Conservation (phyloP, 1,140 invertebrate genomes). For the Planococcus citri region DNA sequence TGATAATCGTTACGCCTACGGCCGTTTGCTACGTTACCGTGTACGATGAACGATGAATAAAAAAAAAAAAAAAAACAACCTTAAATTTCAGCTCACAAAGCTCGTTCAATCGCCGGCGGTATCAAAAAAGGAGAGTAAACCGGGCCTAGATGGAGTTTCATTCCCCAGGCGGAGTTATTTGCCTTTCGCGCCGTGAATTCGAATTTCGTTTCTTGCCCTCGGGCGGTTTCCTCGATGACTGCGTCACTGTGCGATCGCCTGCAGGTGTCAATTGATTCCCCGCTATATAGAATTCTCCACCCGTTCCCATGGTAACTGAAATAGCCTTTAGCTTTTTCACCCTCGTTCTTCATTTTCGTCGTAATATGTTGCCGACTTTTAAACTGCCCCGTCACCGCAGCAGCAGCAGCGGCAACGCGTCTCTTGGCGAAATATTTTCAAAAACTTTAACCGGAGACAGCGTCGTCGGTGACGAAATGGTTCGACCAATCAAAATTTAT, state of each 20-base stretch:
- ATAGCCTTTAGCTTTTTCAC: conserved; percentile 16
- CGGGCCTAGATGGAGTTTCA: conserved; percentile 13
- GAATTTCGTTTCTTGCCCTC: neutral
- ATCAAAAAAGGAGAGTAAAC: neutral
- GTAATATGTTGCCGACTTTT: conserved; percentile 19
- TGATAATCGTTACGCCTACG: neutral
- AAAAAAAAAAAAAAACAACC: neutral
- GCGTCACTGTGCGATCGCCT: conserved; percentile 14
- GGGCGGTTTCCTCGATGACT: conserved; percentile 12
- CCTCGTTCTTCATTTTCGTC: conserved; percentile 10
- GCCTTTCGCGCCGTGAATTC: conserved; percentile 18
- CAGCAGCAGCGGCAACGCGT: no score
- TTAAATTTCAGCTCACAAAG: neutral
- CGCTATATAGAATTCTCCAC: conserved; percentile 5
- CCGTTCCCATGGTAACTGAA: conserved; percentile 13
- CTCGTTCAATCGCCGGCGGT: neutral
- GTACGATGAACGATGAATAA: neutral
- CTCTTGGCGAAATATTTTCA: conserved; percentile 7
- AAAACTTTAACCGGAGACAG: conserved; percentile 3
- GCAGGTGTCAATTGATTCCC: conserved; percentile 17
- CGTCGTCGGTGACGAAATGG: no score
- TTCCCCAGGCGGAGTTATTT: conserved; percentile 14
- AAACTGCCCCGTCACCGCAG: conserved; percentile 8
- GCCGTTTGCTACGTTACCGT: neutral
- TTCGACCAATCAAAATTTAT: no score